Evolutionary conservation across 2,888 invertebrate genomes (phyloP).

Genomic region (Andrena dorsata): DNA sequence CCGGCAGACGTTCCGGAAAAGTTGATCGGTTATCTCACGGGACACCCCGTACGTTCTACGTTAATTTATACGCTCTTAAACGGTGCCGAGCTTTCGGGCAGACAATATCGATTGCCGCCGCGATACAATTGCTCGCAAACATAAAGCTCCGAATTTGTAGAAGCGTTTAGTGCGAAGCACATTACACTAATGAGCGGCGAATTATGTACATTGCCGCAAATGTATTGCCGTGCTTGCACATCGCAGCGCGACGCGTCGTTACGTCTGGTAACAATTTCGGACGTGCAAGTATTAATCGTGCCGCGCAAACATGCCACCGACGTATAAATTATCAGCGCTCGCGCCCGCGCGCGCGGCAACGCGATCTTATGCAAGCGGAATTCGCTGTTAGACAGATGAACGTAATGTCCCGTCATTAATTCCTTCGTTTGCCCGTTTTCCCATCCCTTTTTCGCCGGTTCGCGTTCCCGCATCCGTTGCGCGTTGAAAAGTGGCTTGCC

Average conservation of each 20-base stretch:
- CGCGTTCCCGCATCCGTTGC: neutral
- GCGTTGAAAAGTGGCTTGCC: neutral
- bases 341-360: constrained; percentile 19
- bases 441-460: neutral
- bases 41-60: constrained; percentile 28
- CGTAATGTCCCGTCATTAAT: constrained; percentile 41
- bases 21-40: neutral
- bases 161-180: constrained; percentile 70
- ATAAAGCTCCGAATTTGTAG: constrained; percentile 71
- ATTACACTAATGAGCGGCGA: constrained; percentile 75
- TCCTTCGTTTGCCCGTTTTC: constrained; percentile 16
- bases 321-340: constrained; percentile 58
- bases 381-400: constrained; percentile 36
- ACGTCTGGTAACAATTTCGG: constrained; percentile 70
- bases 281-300: constrained; percentile 70
- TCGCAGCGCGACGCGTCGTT: constrained; percentile 56
- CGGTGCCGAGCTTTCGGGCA: constrained; percentile 47
- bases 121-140: constrained; percentile 67
- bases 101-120: constrained; percentile 69
- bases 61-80: constrained; percentile 61
- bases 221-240: constrained; percentile 62
- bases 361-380: constrained; percentile 51
- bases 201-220: constrained; percentile 72
- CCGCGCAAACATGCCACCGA: constrained; percentile 54
- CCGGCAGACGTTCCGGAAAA: neutral